phyloP scores from a whole-genome alignment of 2,888 invertebrate species.

The Pristionchus fissidentatus region DNA sequence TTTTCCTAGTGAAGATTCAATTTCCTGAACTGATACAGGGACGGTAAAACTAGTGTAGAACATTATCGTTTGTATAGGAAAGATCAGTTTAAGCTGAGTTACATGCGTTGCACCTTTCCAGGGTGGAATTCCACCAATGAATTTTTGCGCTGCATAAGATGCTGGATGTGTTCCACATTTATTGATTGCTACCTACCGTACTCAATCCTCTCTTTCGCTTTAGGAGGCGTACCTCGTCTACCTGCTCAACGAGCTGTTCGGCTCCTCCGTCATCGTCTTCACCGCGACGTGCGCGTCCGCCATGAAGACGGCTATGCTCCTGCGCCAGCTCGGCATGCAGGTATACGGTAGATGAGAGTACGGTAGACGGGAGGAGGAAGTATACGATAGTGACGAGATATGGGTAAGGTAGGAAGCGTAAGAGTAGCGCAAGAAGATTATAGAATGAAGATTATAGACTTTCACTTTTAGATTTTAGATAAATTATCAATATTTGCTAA shows the following conservation, averaged over 20 bases:
- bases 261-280: slow-evolving; percentile 96
- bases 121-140: no score
- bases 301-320: slow-evolving; percentile 88
- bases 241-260: slow-evolving; percentile 90
- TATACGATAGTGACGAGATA: background rate
- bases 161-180: no score
- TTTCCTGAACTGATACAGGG: background rate
- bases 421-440: no score
- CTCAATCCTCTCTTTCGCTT: no score
- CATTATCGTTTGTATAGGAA: background rate
- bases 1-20: no score
- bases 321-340: slow-evolving; percentile 88
- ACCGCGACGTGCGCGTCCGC: slow-evolving; percentile 95
- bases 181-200: no score
- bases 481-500: background rate
- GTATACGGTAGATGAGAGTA: slow-evolving; percentile 34
- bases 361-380: slow-evolving; percentile 5
- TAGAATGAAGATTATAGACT: no score
- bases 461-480: background rate
- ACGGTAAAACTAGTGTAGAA: background rate
- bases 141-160: no score
- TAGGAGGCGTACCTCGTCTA: slow-evolving; percentile 96
- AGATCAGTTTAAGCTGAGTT: background rate
- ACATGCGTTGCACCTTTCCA: background rate
- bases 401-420: no score